Evolutionary conservation across 2,888 invertebrate species (phyloP), one percentile per base, ranked within the genome.

Genomic region (Tetragonula carbonaria): DNA sequence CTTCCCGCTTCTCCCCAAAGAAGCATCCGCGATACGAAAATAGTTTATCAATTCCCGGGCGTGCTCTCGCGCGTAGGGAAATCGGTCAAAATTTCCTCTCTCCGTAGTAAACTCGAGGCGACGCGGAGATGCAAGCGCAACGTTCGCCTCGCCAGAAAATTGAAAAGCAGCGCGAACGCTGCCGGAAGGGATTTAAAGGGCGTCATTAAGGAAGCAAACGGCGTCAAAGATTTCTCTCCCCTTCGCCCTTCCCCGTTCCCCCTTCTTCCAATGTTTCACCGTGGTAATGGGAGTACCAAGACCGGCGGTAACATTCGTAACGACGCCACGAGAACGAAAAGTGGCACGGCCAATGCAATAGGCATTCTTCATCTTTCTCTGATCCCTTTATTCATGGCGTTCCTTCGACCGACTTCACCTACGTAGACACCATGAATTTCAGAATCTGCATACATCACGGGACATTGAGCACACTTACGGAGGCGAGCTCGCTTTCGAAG

Each of bases 181-280:
- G 5, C 16, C 0, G 18, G 5, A 59, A 71, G 55, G 59, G 50
- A 78, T 76, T 78, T 59, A 65, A 84, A 78, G 84, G 38, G 45
- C 53, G 53, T 62, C 72, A 67, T 84, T 84, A 84, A 73, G 70
- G 50, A n/a, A 57, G 68, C 62, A 65, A 84, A 73, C 62, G 62
- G 63, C 21, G 74, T 78, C 74, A 68, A 78, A 84, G 78, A 62
- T 18, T 53, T 53, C 53, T 18, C 6, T 21, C 38, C 38, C 38
- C 38, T 28, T 28, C 38, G 0, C 33, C 33, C 3, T 33, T 33
- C 33, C 33, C 28, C 28, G 28, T 38, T 6, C 33, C 33, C 33
- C 33, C 33, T 33, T 33, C 55, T 21, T 59, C 23, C 57, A 57
- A 78, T 62, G 72, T 65, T 74, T 78, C 21, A 14, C 14, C 14